phyloP scores from a whole-genome alignment of 1,140 invertebrate species.

The Drosophila rufa region DNA sequence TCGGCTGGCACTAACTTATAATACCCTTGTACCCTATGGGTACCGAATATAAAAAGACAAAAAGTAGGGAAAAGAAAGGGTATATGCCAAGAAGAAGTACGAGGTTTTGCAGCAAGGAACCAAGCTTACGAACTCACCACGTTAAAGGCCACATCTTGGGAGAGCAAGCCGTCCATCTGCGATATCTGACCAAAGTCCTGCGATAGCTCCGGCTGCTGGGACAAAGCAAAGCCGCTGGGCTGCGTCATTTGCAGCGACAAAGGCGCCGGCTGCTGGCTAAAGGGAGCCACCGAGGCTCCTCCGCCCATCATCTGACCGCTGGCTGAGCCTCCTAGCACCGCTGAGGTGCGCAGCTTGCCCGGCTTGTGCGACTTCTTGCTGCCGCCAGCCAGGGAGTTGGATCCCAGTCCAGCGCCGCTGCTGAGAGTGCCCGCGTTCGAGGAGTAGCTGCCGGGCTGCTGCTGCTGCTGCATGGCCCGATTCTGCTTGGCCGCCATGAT shows the following conservation, averaged over 20 bases:
- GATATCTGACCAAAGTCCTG: conserved; percentile 97
- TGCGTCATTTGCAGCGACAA: conserved; percentile 90
- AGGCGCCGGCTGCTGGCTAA: conserved; percentile 86
- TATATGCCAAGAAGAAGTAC: no score
- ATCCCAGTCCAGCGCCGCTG: neutral
- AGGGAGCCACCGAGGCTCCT: conserved; percentile 41
- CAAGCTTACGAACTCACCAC: conserved; percentile 57
- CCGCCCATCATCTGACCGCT: neutral
- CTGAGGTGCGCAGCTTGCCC: neutral
- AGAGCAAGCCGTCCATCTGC: conserved; percentile 96
- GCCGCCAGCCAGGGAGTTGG: neutral
- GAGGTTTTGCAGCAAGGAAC: no score
- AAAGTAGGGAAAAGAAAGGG: no score
- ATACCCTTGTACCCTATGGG: no score
- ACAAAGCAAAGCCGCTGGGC: conserved; percentile 88
- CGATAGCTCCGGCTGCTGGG: conserved; percentile 93
- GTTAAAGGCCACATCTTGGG: conserved; percentile 90
- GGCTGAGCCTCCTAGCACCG: neutral
- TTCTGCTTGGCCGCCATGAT: conserved; percentile 85
- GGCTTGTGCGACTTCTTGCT: conserved; percentile 46
- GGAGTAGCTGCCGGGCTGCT: conserved; percentile 9
- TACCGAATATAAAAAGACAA: no score
- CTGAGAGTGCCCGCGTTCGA: neutral
- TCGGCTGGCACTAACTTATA: no score
- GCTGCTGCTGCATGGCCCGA: conserved; percentile 38